phyloP scores from a whole-genome alignment of 1,140 invertebrate genomes.

The Catajapyx aquilonaris region DNA sequence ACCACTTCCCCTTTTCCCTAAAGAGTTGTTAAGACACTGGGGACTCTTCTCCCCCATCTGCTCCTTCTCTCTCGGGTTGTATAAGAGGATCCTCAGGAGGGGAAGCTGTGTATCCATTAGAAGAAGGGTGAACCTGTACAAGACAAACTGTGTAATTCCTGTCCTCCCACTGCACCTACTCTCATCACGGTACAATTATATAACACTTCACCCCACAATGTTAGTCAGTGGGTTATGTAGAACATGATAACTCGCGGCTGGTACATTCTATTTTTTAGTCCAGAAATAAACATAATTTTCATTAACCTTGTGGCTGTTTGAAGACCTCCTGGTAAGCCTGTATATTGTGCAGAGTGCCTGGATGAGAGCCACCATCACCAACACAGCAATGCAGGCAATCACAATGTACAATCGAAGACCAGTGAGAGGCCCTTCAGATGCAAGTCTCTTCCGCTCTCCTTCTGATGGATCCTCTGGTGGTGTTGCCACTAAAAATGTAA shows the following conservation, averaged over 20 bases:
- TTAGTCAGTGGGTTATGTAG: background rate
- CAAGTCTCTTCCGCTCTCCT: too few relatives aligned
- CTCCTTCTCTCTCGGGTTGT: too few relatives aligned
- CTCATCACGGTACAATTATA: background rate
- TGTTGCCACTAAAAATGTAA: too few relatives aligned
- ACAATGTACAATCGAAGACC: slow-evolving; percentile 55
- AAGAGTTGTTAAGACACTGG: too few relatives aligned
- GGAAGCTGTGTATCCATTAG: too few relatives aligned
- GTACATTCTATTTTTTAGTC: background rate
- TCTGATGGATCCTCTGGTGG: slow-evolving; percentile 26
- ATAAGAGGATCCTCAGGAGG: too few relatives aligned
- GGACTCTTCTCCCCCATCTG: too few relatives aligned
- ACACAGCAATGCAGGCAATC: slow-evolving; percentile 51
- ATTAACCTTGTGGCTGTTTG: slow-evolving; percentile 31
- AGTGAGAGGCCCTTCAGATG: too few relatives aligned
- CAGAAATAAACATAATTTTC: background rate
- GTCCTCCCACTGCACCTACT: too few relatives aligned
- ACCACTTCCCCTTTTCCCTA: too few relatives aligned
- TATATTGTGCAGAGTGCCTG: slow-evolving; percentile 69
- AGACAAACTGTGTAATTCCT: too few relatives aligned
- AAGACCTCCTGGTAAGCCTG: slow-evolving; percentile 34
- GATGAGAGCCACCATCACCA: slow-evolving; percentile 53
- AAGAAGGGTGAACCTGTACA: too few relatives aligned
- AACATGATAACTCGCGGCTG: background rate
- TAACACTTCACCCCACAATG: background rate